Evolutionary conservation across 2,888 invertebrate species (phyloP), one percentile per base, ranked within the genome.

Genomic region (Xylota sylvarum): DNA sequence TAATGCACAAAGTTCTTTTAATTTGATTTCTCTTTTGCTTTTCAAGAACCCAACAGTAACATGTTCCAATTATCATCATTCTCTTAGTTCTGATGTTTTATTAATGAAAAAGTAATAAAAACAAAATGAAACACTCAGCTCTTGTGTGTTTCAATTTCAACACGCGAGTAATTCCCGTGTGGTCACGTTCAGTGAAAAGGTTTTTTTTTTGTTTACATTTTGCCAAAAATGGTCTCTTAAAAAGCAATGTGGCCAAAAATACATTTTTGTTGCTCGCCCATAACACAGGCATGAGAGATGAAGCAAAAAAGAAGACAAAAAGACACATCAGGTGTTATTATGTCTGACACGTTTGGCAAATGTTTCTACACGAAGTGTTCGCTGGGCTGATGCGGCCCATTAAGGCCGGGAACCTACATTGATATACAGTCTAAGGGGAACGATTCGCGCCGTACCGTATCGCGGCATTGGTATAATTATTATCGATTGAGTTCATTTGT

Each of bases 331-430:
- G 84, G 84, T 84, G 84, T 84, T 84, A 64, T 79, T 84, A 84
- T 84, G 84, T 84, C 79, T 79, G 84, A 84, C 84, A 84, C 84
- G 84, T 84, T 80, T 80, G 56, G 84, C 84, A 79, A 84, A 84
- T 84, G 79, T 84, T 84, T 84, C 79, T 64, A 74, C 79, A 83
- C 55, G 79, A 83, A 79, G 32, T 37, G 65, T 67, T 72, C 70
- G 78, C 64, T 60, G 23, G 35, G n/a, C 48, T 46, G 65, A 73
- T 67, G 76, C 62, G 67, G 60, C 73, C 79, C 73, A 79, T 83
- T 79, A 62, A 67, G 73, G 30, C 30, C 43, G 73, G 67, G 60
- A 73, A 69, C 43, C 67, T 50, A 40, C 62, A 35, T 69, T 79
- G 79, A 64, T 69, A 73, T 12, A 77, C 40, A 37, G 46, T 27